These are phyloP conservation scores for Portunus trituberculatus DNA, from an alignment of 1,140 invertebrate species.

Conservation along the genomic window DNA sequence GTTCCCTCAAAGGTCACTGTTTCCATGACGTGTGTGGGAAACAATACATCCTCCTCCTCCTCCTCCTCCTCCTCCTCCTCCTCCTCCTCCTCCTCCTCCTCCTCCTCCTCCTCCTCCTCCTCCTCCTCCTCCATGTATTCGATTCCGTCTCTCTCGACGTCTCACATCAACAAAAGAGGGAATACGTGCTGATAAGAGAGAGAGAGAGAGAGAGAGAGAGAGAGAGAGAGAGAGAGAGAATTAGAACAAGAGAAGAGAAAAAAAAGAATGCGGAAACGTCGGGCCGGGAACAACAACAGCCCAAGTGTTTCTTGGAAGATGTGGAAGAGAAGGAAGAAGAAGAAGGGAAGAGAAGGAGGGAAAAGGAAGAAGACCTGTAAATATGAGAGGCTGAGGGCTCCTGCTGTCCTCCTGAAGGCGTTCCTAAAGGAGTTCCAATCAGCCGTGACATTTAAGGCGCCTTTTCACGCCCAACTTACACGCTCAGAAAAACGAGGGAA, in stretches of 20 bases:
- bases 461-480: background rate
- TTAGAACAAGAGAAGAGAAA: background rate
- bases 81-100: background rate
- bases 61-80: background rate
- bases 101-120: background rate
- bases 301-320: background rate
- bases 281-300: background rate
- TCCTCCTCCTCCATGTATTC: background rate
- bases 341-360: background rate
- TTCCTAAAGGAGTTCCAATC: background rate
- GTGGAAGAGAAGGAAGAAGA: background rate
- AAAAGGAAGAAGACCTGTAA: background rate
- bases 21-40: background rate
- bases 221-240: conserved; percentile 12
- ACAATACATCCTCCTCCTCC: conserved; percentile 2
- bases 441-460: background rate
- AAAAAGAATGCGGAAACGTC: background rate
- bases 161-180: background rate
- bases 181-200: background rate
- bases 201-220: background rate
- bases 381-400: background rate
- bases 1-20: background rate
- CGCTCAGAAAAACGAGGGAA: background rate
- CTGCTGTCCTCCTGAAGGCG: background rate
- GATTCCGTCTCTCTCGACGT: background rate